Conservation (phyloP, 2,113 vertebrate genomes). For the Lagopus leucura region DNA sequence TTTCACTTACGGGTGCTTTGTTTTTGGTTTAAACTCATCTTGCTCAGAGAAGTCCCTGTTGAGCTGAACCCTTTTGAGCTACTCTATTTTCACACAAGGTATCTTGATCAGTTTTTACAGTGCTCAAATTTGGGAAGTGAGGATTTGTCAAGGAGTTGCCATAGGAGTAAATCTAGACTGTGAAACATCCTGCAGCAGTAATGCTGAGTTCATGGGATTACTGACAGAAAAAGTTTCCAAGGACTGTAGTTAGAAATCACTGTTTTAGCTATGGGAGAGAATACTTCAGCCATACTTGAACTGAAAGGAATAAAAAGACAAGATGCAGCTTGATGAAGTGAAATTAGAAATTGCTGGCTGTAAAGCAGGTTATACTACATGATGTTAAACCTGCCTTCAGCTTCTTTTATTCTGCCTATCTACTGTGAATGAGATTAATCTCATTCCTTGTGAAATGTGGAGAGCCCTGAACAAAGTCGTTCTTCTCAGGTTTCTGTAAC, state of each 20-base stretch:
- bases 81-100: not conserved
- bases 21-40: not conserved
- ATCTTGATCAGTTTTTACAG: not conserved
- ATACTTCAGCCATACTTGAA: not conserved
- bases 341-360: not conserved
- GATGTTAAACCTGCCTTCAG: not conserved
- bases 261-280: not conserved
- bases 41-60: not conserved
- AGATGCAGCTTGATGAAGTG: not conserved
- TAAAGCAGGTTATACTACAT: not conserved
- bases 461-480: not conserved
- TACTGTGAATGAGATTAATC: not conserved
- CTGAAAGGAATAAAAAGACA: not conserved
- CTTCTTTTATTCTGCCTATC: not conserved
- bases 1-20: not conserved
- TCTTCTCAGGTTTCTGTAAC: not conserved
- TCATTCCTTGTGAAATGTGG: not conserved
- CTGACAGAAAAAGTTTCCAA: not conserved
- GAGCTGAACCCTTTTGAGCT: not conserved
- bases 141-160: not conserved
- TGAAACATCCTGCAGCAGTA: not conserved
- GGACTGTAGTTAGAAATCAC: not conserved
- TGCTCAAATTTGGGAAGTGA: not conserved
- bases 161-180: not conserved
- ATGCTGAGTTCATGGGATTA: not conserved